These are phyloP conservation scores for Hydrolagus affinis DNA, from an alignment of 2,113 vertebrate species.

Conservation along the genomic window DNA sequence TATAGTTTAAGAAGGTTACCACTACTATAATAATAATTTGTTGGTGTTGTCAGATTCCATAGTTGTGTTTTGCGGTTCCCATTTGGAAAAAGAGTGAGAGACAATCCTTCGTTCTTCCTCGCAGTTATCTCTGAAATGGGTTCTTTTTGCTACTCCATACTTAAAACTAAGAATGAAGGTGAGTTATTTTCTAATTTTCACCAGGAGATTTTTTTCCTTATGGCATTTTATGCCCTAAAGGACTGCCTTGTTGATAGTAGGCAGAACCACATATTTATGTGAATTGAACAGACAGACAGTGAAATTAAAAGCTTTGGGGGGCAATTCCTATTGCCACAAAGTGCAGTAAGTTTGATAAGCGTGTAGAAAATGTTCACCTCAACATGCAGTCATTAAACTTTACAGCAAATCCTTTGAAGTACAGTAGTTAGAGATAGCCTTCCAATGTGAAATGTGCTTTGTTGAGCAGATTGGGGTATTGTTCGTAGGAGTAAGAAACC, in stretches of 20 bases:
- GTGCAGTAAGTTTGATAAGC: too few species aligned
- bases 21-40: not conserved
- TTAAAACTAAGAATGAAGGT: conserved; percentile 69
- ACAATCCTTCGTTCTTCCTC: conserved; percentile 70
- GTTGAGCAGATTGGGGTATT: too few species aligned
- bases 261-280: not conserved
- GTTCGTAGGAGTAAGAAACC: too few species aligned
- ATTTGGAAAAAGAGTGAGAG: conserved; percentile 64
- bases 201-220: not conserved
- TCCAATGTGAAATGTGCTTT: too few species aligned
- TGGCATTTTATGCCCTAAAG: not conserved
- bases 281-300: not conserved
- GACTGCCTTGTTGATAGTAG: not conserved
- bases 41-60: conserved; percentile 64
- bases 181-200: conserved; percentile 11
- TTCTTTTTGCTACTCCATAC: conserved; percentile 47
- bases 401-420: too few species aligned
- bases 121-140: conserved; percentile 63
- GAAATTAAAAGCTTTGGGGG: not conserved
- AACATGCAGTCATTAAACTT: too few species aligned
- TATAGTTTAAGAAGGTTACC: not conserved
- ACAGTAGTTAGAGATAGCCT: too few species aligned
- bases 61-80: conserved; percentile 75
- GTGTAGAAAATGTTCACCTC: too few species aligned
- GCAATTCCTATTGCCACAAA: not conserved